A percentile compares a stretch with the other conserved stretches of the same genome.
Evolutionary conservation across 2,888 invertebrate species (phyloP).

Genomic region (Chaetogeoica ovagalla): DNA sequence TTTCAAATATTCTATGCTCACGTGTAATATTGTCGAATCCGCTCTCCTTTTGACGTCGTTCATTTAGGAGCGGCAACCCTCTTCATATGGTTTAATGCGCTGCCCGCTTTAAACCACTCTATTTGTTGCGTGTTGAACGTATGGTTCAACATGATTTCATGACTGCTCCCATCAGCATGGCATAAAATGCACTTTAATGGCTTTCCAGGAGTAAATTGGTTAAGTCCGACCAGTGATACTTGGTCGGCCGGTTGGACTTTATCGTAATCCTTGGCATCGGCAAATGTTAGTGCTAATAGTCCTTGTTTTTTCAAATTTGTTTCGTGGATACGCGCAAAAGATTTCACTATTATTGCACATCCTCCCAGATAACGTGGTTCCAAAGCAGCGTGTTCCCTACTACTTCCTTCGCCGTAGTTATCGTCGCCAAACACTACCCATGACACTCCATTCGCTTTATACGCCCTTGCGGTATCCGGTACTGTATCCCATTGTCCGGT

Average conservation of each 20-base stretch:
- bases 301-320: slow-evolving; percentile 99
- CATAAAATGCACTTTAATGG: slow-evolving; percentile 86
- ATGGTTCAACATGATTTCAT: too few relatives aligned
- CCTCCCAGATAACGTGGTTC: too few relatives aligned
- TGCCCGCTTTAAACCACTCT: slow-evolving; percentile 96
- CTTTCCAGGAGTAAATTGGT: slow-evolving; percentile 85
- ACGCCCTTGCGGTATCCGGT: slow-evolving; percentile 91
- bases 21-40: too few relatives aligned
- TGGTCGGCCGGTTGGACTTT: slow-evolving; percentile 87
- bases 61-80: slow-evolving; percentile 65
- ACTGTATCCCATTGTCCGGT: slow-evolving; percentile 85
- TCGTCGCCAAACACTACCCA: too few relatives aligned
- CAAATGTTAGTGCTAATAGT: slow-evolving; percentile 92
- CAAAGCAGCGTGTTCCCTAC: too few relatives aligned
- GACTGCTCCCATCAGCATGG: slow-evolving; percentile 83
- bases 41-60: too few relatives aligned
- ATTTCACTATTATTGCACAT: slow-evolving; percentile 99
- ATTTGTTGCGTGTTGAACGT: slow-evolving; percentile 96
- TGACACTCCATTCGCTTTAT: slow-evolving; percentile 91
- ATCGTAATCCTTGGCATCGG: slow-evolving; percentile 91
- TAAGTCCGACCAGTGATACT: slow-evolving; percentile 81
- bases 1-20: too few relatives aligned
- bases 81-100: slow-evolving; percentile 98
- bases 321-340: slow-evolving; percentile 98
- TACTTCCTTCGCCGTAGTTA: too few relatives aligned